Conservation (phyloP, 2,113 vertebrate species). For the Laticauda colubrina region DNA sequence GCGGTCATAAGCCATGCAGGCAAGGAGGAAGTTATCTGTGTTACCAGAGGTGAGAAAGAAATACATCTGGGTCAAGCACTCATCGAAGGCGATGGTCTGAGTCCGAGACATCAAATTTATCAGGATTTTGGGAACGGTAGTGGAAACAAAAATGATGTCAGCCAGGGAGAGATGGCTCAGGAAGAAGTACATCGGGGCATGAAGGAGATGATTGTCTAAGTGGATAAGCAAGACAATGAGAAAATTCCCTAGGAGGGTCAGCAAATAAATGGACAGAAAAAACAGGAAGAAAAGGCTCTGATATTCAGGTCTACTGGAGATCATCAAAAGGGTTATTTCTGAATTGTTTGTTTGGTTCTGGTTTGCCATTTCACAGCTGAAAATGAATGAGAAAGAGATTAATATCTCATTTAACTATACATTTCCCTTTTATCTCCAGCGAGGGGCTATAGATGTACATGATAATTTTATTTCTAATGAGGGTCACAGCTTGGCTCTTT, state of each 20-base stretch:
- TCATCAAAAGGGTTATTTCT: constrained; percentile 50
- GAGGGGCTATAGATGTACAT: not conserved
- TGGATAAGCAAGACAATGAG: constrained; percentile 38
- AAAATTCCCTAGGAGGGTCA: constrained; percentile 40
- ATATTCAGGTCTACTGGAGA: constrained; percentile 9
- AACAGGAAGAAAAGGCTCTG: constrained; percentile 34
- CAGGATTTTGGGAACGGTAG: constrained; percentile 44
- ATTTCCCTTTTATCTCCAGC: not conserved
- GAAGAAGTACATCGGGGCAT: constrained; percentile 48
- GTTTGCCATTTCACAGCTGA: constrained; percentile 22
- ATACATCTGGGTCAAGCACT: constrained; percentile 49
- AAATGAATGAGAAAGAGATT: constrained; percentile 3
- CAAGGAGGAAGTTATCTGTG: constrained; percentile 56
- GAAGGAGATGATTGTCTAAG: constrained; percentile 12
- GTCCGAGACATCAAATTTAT: constrained; percentile 18
- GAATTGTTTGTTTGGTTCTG: constrained; percentile 26
- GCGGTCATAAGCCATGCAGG: constrained; percentile 46
- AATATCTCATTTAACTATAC: not conserved
- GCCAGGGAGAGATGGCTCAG: constrained; percentile 37
- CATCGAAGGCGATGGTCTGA: constrained; percentile 32
- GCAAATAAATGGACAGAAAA: constrained; percentile 38
- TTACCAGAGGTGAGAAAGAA: constrained; percentile 51
- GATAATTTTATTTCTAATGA: not conserved
- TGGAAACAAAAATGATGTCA: constrained; percentile 43
- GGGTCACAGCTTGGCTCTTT: not conserved